Evolutionary conservation across 2,888 invertebrate genomes (phyloP).

Genomic region (Glaucopsyche alexis): DNA sequence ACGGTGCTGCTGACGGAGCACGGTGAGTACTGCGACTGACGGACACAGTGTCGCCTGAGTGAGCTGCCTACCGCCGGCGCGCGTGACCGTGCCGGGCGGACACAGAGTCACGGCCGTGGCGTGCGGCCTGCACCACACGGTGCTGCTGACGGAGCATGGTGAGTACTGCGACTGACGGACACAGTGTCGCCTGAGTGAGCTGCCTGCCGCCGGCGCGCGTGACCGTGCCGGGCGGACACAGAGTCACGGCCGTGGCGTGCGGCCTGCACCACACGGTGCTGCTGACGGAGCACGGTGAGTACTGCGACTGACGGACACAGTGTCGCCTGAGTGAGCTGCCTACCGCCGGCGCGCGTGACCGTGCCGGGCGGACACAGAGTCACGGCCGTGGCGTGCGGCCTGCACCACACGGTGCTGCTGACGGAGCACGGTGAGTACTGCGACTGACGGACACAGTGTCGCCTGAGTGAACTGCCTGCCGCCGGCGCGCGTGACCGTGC

Average conservation of each 20-base stretch:
- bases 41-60: slow-evolving; percentile 49
- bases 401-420: slow-evolving; percentile 93
- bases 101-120: slow-evolving; percentile 88
- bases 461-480: slow-evolving; percentile 85
- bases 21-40: slow-evolving; percentile 47
- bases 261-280: slow-evolving; percentile 94
- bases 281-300: slow-evolving; percentile 81
- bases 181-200: slow-evolving; percentile 60
- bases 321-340: slow-evolving; percentile 78
- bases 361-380: slow-evolving; percentile 86
- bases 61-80: slow-evolving; percentile 89
- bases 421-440: slow-evolving; percentile 76
- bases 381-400: slow-evolving; percentile 91
- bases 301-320: neutral
- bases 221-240: slow-evolving; percentile 83
- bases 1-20: slow-evolving; percentile 87
- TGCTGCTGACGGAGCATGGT: slow-evolving; percentile 84
- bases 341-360: slow-evolving; percentile 86
- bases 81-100: slow-evolving; percentile 83
- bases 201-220: slow-evolving; percentile 88
- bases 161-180: slow-evolving; percentile 31
- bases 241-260: slow-evolving; percentile 90
- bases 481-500: slow-evolving; percentile 84
- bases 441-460: neutral
- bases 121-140: slow-evolving; percentile 95